A percentile compares a stretch with the other conserved stretches of the same genome.
phyloP scores from a whole-genome alignment of 2,888 invertebrate species.

The Escarpia spicata region DNA sequence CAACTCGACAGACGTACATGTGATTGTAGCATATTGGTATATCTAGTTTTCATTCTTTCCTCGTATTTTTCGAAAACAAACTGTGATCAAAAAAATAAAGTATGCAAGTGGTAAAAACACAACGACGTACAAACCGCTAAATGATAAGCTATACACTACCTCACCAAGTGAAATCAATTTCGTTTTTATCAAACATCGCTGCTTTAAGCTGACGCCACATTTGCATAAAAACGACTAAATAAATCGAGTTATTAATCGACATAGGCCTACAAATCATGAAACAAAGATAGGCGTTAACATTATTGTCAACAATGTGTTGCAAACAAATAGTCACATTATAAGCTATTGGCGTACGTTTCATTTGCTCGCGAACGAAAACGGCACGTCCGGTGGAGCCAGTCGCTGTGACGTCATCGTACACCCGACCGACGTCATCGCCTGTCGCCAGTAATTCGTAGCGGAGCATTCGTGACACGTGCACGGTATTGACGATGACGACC shows the following conservation, averaged over 20 bases:
- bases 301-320: not conserved
- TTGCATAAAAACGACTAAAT: not conserved
- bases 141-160: not conserved
- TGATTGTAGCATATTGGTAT: not conserved
- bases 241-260: not conserved
- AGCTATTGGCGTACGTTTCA: not conserved
- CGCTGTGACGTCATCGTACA: constrained; percentile 13
- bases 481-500: not conserved
- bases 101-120: not conserved
- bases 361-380: not conserved
- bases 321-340: too few species aligned
- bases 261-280: not conserved
- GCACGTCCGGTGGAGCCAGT: not conserved
- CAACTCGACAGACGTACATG: not conserved
- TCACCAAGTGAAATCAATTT: not conserved
- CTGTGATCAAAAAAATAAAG: not conserved
- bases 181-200: not conserved
- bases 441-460: not conserved
- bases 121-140: too few species aligned
- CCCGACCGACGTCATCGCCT: not conserved
- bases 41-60: not conserved
- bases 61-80: not conserved
- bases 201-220: not conserved
- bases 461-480: not conserved
- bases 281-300: not conserved